These are phyloP conservation scores for Premnoplex brunnescens DNA, from an alignment of 2,797 vertebrate genomes.

Conservation along the genomic window DNA sequence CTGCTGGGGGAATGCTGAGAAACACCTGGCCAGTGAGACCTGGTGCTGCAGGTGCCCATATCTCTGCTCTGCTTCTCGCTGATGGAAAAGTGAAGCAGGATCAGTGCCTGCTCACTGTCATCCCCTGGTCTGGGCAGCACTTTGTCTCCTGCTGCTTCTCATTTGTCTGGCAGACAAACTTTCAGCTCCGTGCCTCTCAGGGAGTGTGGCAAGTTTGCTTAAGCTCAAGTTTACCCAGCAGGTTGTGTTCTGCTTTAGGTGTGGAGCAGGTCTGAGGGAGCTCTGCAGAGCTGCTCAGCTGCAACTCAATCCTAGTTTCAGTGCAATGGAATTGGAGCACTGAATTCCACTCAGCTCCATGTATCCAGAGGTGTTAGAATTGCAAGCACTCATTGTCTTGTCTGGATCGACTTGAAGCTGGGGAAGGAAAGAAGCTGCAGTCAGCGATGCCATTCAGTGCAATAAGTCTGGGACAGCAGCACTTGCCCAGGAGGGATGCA, in stretches of 20 bases:
- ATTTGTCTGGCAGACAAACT: neutral
- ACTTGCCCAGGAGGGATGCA: neutral
- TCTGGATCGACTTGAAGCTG: neutral
- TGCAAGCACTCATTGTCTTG: neutral
- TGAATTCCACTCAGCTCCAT: neutral
- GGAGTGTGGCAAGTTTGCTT: neutral
- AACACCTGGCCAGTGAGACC: neutral
- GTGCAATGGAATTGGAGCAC: neutral
- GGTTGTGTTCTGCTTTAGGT: neutral
- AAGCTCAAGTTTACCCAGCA: neutral
- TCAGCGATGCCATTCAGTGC: neutral
- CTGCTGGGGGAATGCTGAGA: neutral
- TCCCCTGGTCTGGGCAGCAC: neutral
- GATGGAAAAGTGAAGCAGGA: neutral
- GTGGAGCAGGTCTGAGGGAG: neutral
- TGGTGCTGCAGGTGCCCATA: fast-evolving
- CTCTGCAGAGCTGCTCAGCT: neutral
- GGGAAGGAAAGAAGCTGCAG: neutral
- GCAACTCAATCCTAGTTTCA: neutral
- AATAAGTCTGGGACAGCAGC: neutral
- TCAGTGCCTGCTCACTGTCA: neutral
- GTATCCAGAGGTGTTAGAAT: neutral
- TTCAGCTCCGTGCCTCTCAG: neutral
- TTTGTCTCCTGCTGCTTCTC: neutral
- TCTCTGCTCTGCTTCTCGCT: neutral